Evolutionary conservation across 2,113 vertebrate species (phyloP).

Genomic region (Myodes glareolus): DNA sequence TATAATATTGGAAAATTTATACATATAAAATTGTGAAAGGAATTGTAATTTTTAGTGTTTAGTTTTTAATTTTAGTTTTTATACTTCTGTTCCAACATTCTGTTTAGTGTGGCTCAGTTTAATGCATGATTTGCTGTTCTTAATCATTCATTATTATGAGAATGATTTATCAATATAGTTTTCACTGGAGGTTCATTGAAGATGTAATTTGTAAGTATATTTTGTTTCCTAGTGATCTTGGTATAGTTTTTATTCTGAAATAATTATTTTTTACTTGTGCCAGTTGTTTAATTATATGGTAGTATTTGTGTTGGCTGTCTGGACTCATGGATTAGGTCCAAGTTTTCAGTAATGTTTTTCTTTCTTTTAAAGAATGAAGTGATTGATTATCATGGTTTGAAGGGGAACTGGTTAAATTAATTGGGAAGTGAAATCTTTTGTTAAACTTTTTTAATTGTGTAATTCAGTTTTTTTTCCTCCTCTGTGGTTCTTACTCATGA

Average conservation of each 20-base stretch:
- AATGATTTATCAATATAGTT: slow-evolving; percentile 58
- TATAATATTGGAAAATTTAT: neutral
- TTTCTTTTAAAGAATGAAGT: slow-evolving; percentile 54
- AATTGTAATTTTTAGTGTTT: slow-evolving; percentile 23
- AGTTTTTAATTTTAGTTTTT: neutral
- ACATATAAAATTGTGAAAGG: neutral
- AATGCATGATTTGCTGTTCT: neutral
- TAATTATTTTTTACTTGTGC: slow-evolving; percentile 33
- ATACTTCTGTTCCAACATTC: neutral
- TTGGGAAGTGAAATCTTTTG: slow-evolving; percentile 40
- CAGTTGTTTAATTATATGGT: slow-evolving; percentile 32
- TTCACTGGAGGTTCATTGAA: slow-evolving; percentile 35
- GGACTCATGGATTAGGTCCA: slow-evolving; percentile 56
- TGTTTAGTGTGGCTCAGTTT: slow-evolving; percentile 10
- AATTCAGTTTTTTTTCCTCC: neutral
- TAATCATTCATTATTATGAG: slow-evolving; percentile 5
- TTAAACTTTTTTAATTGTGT: slow-evolving; percentile 20
- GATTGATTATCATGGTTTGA: slow-evolving; percentile 16
- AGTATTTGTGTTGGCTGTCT: slow-evolving; percentile 65
- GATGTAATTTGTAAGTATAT: slow-evolving; percentile 57
- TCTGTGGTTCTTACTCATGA: neutral
- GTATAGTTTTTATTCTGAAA: slow-evolving; percentile 53
- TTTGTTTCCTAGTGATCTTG: slow-evolving; percentile 32
- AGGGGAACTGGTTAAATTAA: neutral
- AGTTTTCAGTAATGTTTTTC: slow-evolving; percentile 49